Evolutionary conservation across 1,140 invertebrate genomes (phyloP), one percentile per base, ranked within the genome.

Genomic region (Phthorimaea operculella): DNA sequence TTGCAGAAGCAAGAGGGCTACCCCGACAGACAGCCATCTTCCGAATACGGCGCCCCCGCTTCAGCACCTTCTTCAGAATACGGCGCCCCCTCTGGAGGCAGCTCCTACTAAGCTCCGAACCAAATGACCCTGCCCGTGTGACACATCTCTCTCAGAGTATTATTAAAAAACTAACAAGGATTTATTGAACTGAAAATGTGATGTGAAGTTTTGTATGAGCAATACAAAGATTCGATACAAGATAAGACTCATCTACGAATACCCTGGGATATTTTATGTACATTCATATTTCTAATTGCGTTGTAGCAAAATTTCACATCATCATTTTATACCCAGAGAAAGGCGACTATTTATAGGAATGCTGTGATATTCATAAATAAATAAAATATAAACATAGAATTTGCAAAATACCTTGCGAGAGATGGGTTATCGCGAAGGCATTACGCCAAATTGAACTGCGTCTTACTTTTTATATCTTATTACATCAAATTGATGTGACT

Each of bases 1-100:
- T 80, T 76, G 18, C 69, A 86, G 85, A 86, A 86, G 70, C 85
- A 86, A 72, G 83, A 86, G 66, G 85, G 85, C 5, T 87, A 87
- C 54, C 85, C 85, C 8, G 74, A 72, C 0, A 80, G 82, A 1
- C 63, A 73, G 0, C 76, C 79, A 1, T 62, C 74, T 15, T 63
- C 66, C n/a, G 68, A 85, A 50, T 87, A 87, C 54, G 85, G 85
- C 14, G 72, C 85, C 8, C 85, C 83, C 12, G 79, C 77, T 7
- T 74, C 81, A 11, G 76, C 73, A 33, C 85, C 85, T 1, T 85
- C 82, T 9, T 83, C 78, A 42, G 82, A 85, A 67, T 86, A 86
- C 60, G 85, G 83, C 33, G 77, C 85, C 36, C 83, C 85, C 16
- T 82, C 76, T 18, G 66, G 57, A 34, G 67, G 62, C 36, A 60